Evolutionary conservation across 2,797 vertebrate species (phyloP), one percentile per base, ranked within the genome.

Genomic region (Mormyrus hasselquistii): DNA sequence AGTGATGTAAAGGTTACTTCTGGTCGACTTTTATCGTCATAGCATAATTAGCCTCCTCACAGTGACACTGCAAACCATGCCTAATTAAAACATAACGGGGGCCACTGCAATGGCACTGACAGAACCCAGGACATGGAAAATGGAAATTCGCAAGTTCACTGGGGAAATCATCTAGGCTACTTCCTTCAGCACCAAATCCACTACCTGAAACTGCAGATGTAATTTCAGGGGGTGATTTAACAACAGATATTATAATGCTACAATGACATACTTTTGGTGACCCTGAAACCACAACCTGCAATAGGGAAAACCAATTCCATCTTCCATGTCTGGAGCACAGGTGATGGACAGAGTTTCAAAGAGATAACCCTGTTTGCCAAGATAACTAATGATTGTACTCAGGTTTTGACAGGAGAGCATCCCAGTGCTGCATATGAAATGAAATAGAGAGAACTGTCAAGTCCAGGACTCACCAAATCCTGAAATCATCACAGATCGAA

Each of bases 271-370:
- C 65, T 52, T 87, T 38, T 41, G 3, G 83, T 79, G 25, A 90
- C 87, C 88, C 83, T 79, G 34, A 91, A 84, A 89, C 87, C 88
- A 49, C 52, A 41, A 87, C 76, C 50, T 50, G n/a, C 87, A 79
- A 62, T 16, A 79, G 73, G 44, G 86, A 89, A 91, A 91, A 90
- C 89, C 34, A 91, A 90, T 90, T 88, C 14, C 87, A 86, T 88
- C 87, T 89, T 89, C 76, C 19, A 38, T 90, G 89, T 91, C 82
- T 88, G 76, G 84, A 53, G 84, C 86, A 53, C 65, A 76, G 88
- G 85, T 88, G 90, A 91, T 86, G 86, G 90, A 91, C 89, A 59
- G 83, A 88, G 90, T 91, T 90, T 90, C 79, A 89, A 73, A 90
- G 62, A 85, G 90, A 91, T 91, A 89, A 89, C 88, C 89, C 88